Evolutionary conservation across 1,140 invertebrate species (phyloP).

Genomic region (Anoplophora glabripennis): DNA sequence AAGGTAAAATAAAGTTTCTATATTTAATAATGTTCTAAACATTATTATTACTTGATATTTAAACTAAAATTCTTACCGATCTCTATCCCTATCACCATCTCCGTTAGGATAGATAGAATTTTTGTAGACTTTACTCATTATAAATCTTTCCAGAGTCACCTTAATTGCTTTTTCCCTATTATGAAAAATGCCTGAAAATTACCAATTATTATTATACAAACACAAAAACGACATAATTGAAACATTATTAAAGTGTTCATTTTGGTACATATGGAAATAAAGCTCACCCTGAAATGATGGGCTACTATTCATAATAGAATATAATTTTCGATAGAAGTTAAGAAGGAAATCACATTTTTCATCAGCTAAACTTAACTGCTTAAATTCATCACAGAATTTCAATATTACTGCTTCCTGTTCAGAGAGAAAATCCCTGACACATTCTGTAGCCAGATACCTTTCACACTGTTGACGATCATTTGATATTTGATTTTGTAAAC

Average conservation of each 20-base stretch:
- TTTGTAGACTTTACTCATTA: slow-evolving; percentile 87
- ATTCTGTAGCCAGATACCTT: slow-evolving; percentile 75
- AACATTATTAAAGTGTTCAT: slow-evolving; percentile 3
- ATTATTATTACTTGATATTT: too few relatives aligned
- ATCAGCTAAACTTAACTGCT: slow-evolving; percentile 69
- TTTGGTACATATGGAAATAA: slow-evolving; percentile 25
- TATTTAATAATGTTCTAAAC: too few relatives aligned
- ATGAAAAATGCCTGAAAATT: slow-evolving; percentile 24
- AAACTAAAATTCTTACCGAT: slow-evolving; percentile 74
- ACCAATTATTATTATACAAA: background rate
- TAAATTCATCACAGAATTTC: slow-evolving; percentile 75
- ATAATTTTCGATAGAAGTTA: slow-evolving; percentile 61
- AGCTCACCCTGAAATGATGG: slow-evolving; percentile 65
- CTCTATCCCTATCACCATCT: slow-evolving; percentile 89
- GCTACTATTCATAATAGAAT: slow-evolving; percentile 64
- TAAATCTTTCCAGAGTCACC: slow-evolving; percentile 65
- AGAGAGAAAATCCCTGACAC: slow-evolving; percentile 77
- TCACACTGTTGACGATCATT: slow-evolving; percentile 72
- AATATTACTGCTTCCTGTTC: slow-evolving; percentile 63
- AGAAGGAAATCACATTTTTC: slow-evolving; percentile 76
- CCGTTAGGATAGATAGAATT: slow-evolving; percentile 96
- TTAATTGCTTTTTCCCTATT: slow-evolving; percentile 29
- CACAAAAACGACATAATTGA: slow-evolving; percentile 2
- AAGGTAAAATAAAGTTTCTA: too few relatives aligned
- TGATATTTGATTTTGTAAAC: slow-evolving; percentile 62